Conservation (phyloP, 1,140 invertebrate genomes). For the Drosophila elegans region DNA sequence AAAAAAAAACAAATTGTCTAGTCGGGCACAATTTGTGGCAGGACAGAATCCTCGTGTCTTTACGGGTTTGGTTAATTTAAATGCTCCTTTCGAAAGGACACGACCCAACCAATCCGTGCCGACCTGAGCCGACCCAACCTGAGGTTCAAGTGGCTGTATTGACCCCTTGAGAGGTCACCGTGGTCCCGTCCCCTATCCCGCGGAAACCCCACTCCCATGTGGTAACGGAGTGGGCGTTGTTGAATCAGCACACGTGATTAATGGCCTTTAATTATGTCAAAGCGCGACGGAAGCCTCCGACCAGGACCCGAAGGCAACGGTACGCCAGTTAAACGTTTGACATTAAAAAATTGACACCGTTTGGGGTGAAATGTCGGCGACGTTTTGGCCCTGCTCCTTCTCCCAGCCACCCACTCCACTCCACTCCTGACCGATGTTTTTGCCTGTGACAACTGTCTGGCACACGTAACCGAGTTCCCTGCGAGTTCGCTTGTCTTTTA, state of each 20-base stretch:
- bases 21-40: slow-evolving; percentile 53
- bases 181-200: not conserved
- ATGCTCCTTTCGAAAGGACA: slow-evolving; percentile 18
- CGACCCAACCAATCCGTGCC: slow-evolving; percentile 7
- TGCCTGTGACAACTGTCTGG: slow-evolving; percentile 75
- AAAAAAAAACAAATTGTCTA: slow-evolving; percentile 66
- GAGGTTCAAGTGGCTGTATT: slow-evolving; percentile 72
- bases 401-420: not conserved
- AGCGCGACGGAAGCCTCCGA: slow-evolving; percentile 54
- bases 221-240: slow-evolving; percentile 62
- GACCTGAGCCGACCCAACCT: slow-evolving; percentile 13
- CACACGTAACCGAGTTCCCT: slow-evolving; percentile 63
- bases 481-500: slow-evolving; percentile 34
- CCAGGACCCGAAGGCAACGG: slow-evolving; percentile 43
- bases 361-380: slow-evolving; percentile 79
- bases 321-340: slow-evolving; percentile 79
- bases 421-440: slow-evolving; percentile 35
- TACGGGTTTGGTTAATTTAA: slow-evolving; percentile 49
- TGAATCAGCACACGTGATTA: slow-evolving; percentile 84
- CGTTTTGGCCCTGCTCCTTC: slow-evolving; percentile 29
- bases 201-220: not conserved
- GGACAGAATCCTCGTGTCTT: slow-evolving; percentile 37
- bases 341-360: slow-evolving; percentile 84
- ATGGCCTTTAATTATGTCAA: slow-evolving; percentile 83
- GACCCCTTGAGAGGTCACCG: slow-evolving; percentile 59